Evolutionary conservation across 2,797 vertebrate species (phyloP).

Genomic region (Oryzias sinensis): DNA sequence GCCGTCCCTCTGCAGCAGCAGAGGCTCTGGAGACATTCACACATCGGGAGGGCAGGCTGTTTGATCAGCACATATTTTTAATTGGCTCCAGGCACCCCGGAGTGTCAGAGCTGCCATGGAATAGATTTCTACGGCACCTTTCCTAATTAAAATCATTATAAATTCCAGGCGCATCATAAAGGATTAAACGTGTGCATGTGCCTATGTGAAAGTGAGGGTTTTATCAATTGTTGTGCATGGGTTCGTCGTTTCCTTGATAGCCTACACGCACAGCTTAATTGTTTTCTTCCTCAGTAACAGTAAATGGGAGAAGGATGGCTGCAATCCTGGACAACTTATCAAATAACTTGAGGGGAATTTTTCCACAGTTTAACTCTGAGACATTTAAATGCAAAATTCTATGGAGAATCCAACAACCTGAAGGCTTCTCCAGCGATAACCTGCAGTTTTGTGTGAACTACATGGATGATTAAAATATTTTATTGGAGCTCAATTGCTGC

Average conservation of each 20-base stretch:
- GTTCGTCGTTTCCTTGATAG: slow-evolving; percentile 49
- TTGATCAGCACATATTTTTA: slow-evolving; percentile 83
- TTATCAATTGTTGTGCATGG: slow-evolving; percentile 37
- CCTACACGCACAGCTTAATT: slow-evolving; percentile 59
- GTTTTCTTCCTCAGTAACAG: slow-evolving; percentile 53
- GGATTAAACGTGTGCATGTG: slow-evolving; percentile 59
- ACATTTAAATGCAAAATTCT: slow-evolving; percentile 16
- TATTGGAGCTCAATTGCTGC: slow-evolving; percentile 21
- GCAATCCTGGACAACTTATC: slow-evolving; percentile 56
- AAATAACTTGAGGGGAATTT: slow-evolving; percentile 55
- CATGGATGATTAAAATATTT: slow-evolving; percentile 36
- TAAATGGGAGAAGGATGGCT: slow-evolving; percentile 45
- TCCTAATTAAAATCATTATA: slow-evolving; percentile 80
- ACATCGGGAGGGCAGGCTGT: slow-evolving; percentile 69
- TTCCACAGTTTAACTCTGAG: slow-evolving; percentile 33
- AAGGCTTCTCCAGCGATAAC: slow-evolving; percentile 31
- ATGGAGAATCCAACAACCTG: no score
- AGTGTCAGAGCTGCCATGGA: slow-evolving; percentile 66
- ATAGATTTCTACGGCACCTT: slow-evolving; percentile 71
- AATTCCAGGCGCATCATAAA: slow-evolving; percentile 75
- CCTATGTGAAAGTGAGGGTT: slow-evolving; percentile 22
- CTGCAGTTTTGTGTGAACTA: slow-evolving; percentile 34
- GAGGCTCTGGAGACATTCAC: slow-evolving; percentile 50
- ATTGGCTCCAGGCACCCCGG: slow-evolving; percentile 78
- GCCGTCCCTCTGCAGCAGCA: slow-evolving; percentile 55